phyloP scores from a whole-genome alignment of 2,113 vertebrate species.

The Mormyrus iriodes region DNA sequence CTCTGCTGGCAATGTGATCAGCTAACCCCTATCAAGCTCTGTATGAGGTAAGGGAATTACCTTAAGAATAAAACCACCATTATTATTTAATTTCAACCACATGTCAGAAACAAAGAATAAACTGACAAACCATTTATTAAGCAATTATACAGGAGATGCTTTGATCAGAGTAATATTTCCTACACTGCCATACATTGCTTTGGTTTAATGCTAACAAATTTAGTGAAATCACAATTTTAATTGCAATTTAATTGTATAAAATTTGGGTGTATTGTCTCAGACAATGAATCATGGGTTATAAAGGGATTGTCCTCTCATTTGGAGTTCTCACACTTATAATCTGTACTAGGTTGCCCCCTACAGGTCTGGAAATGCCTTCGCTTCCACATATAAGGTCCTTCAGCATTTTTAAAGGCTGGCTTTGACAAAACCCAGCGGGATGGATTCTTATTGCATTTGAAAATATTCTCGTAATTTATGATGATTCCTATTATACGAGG shows the following conservation, averaged over 20 bases:
- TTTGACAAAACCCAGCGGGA: conserved; percentile 11
- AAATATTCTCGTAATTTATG: conserved; percentile 15
- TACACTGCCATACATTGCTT: not conserved
- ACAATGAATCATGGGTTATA: not conserved
- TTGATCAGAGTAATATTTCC: not conserved
- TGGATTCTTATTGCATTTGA: conserved; percentile 1
- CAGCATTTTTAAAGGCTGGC: conserved; percentile 24
- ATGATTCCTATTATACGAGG: not conserved
- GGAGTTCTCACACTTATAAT: not conserved
- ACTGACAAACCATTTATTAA: not conserved
- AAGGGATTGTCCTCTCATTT: not conserved
- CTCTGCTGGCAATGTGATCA: not conserved
- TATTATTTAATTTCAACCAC: not conserved
- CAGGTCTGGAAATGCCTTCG: not conserved
- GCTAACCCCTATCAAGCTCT: not conserved
- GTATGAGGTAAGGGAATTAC: not conserved
- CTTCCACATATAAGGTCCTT: conserved; percentile 2
- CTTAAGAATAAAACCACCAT: not conserved
- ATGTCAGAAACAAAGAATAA: not conserved
- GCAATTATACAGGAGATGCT: not conserved
- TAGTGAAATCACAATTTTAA: not conserved
- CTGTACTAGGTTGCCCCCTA: not conserved
- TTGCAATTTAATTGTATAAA: not conserved
- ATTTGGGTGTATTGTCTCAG: not conserved
- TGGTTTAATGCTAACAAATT: conserved; percentile 6